Evolutionary conservation across 2,113 vertebrate species (phyloP), one percentile per base, ranked within the genome.

Genomic region (Edolisoma coerulescens): DNA sequence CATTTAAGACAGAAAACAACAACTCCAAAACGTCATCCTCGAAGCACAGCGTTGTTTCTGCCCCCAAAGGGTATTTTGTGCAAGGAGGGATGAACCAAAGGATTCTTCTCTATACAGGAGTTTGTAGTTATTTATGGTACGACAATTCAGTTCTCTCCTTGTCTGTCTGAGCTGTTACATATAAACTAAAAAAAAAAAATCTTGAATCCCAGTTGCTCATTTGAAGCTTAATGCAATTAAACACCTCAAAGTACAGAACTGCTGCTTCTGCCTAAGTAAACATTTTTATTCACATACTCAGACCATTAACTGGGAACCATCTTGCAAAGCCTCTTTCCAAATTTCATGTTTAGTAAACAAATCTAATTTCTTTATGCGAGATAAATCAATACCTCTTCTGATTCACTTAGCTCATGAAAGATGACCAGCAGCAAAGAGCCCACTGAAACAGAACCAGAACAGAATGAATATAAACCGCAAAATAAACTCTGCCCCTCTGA

Each of bases 181-280:
- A 44, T 7, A 27, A 78, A 77, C 39, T n/a, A 50, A 17, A 86
- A 54, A 20, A 74, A 63, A 52, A 65, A 37, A 65, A 6, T 14
- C 41, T 88, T 78, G 78, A 52, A 68, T 59, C 77, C 70, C 87
- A 69, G 41, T 47, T 76, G 61, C 53, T 91, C n/a, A 57, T 37
- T 49, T 65, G 52, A 76, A 60, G 89, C 81, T 71, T 89, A 89
- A 91, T 89, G 49, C 91, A 84, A 60, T 89, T 94, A 57, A 84
- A 93, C 65, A 68, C 76, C 93, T 87, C 59, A 16, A 64, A 79
- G 20, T 45, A 63, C 3, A 3, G 64, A 74, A 77, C 14, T 45
- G 28, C 52, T 91, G n/a, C 59, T 60, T 81, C 77, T 92, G 84
- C 84, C 53, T 71, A 16, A 93, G 22, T 37, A 82, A 65, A 45